Conservation (phyloP, 2,113 vertebrate genomes). For the Macrotus californicus region DNA sequence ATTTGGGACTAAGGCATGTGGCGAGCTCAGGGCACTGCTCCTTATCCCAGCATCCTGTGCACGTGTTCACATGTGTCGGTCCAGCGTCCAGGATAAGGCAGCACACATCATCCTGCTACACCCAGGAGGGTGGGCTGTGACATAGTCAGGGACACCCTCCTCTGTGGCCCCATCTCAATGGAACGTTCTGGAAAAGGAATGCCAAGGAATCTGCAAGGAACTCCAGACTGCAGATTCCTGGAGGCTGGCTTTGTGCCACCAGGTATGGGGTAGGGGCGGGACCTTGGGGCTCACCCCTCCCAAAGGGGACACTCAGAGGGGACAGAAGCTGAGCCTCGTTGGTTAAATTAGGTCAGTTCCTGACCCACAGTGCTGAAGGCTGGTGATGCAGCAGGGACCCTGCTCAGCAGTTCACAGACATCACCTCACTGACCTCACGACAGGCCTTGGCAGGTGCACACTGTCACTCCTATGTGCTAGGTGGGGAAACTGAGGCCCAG, state of each 20-base stretch:
- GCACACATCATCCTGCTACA: not conserved
- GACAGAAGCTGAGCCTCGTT: too few species aligned
- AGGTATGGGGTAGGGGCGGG: not conserved
- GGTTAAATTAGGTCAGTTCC: not conserved
- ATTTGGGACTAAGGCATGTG: accelerated
- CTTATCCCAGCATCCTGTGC: accelerated
- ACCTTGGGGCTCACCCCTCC: not conserved
- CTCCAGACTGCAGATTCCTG: not conserved
- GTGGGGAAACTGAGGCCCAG: not conserved
- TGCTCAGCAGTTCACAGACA: not conserved
- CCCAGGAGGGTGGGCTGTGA: not conserved
- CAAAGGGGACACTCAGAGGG: not conserved
- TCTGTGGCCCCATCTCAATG: not conserved
- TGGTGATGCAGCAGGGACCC: not conserved
- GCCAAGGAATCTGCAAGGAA: not conserved
- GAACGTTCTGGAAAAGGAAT: not conserved
- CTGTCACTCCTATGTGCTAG: not conserved
- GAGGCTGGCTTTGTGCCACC: not conserved
- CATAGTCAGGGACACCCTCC: not conserved
- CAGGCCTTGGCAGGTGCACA: not conserved
- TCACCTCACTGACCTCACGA: not conserved
- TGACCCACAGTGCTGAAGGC: not conserved
- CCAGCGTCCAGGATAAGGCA: too few species aligned
- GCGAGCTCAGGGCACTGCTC: not conserved
- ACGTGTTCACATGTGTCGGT: accelerated